Conservation (phyloP, 1,140 invertebrate species). For the Drosophila santomea region DNA sequence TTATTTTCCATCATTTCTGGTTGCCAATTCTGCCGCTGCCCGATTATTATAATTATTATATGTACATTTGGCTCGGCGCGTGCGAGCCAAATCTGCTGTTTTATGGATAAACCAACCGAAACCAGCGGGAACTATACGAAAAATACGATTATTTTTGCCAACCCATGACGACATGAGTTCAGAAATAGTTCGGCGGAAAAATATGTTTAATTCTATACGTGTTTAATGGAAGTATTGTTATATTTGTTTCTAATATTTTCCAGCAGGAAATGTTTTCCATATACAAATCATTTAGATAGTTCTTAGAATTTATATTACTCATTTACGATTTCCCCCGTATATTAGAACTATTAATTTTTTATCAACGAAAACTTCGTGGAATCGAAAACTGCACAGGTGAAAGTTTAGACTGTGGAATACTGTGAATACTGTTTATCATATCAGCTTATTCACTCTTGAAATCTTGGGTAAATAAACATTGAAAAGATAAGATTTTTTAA, state of each 20-base stretch:
- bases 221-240: background rate
- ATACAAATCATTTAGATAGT: background rate
- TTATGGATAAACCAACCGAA: constrained; percentile 36
- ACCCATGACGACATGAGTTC: constrained; percentile 64
- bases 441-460: constrained; percentile 16
- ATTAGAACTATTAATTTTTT: background rate
- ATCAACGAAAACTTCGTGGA: background rate
- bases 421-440: constrained; percentile 11
- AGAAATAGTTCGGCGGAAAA: constrained; percentile 60
- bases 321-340: background rate
- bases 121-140: constrained; percentile 37
- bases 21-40: constrained; percentile 31
- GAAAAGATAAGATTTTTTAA: constrained; percentile 9
- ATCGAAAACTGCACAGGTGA: background rate
- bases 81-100: constrained; percentile 23
- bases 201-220: constrained; percentile 5
- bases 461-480: constrained; percentile 27
- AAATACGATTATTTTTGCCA: constrained; percentile 33
- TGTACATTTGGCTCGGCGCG: constrained; percentile 31
- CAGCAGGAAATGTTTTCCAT: background rate
- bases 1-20: constrained; percentile 10
- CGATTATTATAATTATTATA: constrained; percentile 28
- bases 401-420: constrained; percentile 1
- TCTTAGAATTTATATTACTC: constrained; percentile 5
- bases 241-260: background rate